Conservation (phyloP, 2,888 invertebrate species). For the Monochamus alternatus region DNA sequence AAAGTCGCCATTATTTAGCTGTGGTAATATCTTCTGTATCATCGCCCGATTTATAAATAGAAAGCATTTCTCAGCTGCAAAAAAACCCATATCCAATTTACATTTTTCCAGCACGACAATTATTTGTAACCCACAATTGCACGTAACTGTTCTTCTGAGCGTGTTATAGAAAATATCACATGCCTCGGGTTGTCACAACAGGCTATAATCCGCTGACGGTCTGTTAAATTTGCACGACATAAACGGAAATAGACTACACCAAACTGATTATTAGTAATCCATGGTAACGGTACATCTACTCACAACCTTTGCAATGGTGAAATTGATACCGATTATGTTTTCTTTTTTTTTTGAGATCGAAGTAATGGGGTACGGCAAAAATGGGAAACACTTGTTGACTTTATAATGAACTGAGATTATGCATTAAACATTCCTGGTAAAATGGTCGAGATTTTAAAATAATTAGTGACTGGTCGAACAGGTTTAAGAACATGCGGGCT, state of each 20-base stretch:
- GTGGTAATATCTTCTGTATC: neutral
- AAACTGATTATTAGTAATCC: conserved; percentile 32
- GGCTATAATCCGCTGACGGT: conserved; percentile 49
- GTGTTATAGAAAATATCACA: conserved; percentile 36
- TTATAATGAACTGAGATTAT: conserved; percentile 9
- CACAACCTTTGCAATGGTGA: conserved; percentile 9
- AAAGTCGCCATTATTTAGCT: neutral
- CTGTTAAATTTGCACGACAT: conserved; percentile 49
- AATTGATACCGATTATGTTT: conserved; percentile 10
- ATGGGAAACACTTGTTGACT: conserved; percentile 7
- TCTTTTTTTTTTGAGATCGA: neutral
- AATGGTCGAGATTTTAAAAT: conserved; percentile 10
- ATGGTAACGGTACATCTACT: conserved; percentile 26
- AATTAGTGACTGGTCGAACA: neutral
- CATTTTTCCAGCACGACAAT: conserved; percentile 24
- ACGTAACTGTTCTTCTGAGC: conserved; percentile 30
- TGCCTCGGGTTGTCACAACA: conserved; percentile 54
- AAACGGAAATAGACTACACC: conserved; percentile 48
- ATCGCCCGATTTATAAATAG: neutral
- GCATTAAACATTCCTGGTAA: conserved; percentile 4
- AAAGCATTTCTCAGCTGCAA: neutral
- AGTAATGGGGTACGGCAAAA: neutral
- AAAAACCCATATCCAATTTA: conserved; percentile 9
- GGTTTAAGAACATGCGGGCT: conserved; percentile 2
- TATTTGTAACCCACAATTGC: conserved; percentile 24